phyloP scores from a whole-genome alignment of 2,888 invertebrate species.

The Eucera pruinosa region DNA sequence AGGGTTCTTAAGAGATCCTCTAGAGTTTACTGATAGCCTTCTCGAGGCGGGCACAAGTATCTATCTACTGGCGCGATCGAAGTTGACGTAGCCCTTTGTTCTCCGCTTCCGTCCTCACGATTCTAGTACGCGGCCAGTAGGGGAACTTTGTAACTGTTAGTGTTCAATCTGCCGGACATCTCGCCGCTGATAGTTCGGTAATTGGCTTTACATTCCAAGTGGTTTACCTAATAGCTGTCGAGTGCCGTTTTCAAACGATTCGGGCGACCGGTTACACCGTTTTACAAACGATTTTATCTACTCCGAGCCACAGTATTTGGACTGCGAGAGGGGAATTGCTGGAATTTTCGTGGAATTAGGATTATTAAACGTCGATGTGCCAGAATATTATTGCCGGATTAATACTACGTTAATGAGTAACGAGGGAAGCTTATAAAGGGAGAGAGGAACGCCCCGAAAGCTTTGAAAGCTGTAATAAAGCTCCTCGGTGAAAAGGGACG shows the following conservation, averaged over 20 bases:
- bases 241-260: constrained; percentile 9
- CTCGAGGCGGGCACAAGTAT: not conserved
- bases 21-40: not conserved
- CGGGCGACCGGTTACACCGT: not conserved
- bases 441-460: too few species aligned
- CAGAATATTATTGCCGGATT: not conserved
- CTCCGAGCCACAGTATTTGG: not conserved
- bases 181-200: constrained; percentile 11
- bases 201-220: constrained; percentile 46
- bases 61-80: not conserved
- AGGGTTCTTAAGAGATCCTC: not conserved
- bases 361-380: too few species aligned
- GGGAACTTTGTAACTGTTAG: constrained; percentile 3
- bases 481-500: too few species aligned
- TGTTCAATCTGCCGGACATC: not conserved
- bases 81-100: constrained; percentile 19
- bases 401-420: not conserved
- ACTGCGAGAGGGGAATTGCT: not conserved
- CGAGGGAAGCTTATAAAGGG: not conserved
- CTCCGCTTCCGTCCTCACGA: not conserved
- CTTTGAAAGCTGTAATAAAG: too few species aligned
- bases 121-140: constrained; percentile 12
- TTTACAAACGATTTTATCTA: not conserved
- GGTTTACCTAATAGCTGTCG: constrained; percentile 29
- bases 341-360: not conserved